phyloP scores from a whole-genome alignment of 2,113 vertebrate species.

The Phalacrocorax aristotelis region DNA sequence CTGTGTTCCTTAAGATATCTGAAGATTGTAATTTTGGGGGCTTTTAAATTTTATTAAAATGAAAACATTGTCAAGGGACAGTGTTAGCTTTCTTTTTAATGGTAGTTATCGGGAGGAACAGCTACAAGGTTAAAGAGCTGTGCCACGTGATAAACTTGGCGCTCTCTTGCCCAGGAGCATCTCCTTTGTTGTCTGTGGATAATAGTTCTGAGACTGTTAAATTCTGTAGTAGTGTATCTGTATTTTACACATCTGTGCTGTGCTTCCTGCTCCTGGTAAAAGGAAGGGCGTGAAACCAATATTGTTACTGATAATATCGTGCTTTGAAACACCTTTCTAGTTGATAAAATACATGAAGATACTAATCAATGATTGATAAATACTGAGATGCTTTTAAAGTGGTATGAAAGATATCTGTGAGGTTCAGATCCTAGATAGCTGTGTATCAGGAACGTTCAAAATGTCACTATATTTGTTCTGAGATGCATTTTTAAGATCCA shows the following conservation, averaged over 20 bases:
- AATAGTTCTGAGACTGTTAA: neutral
- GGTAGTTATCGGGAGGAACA: neutral
- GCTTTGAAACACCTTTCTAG: neutral
- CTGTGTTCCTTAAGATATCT: neutral
- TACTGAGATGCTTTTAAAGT: neutral
- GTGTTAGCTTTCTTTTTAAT: neutral
- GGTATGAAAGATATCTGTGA: neutral
- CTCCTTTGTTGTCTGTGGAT: neutral
- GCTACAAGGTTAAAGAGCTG: neutral
- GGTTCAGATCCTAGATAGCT: neutral
- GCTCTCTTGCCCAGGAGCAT: neutral
- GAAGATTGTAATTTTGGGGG: neutral
- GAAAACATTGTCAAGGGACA: neutral
- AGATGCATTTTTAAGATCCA: neutral
- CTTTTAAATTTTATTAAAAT: neutral
- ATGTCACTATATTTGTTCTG: neutral
- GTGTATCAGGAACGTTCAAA: neutral
- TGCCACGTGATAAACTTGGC: accelerated
- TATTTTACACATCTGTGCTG: neutral
- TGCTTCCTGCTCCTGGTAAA: neutral
- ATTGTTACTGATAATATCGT: neutral
- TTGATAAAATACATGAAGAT: neutral
- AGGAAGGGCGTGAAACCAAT: neutral
- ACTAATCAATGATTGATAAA: neutral
- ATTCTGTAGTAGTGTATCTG: neutral